Percentiles rank a stretch among this genome's conserved stretches.
These are phyloP conservation scores for Himalopsyche kuldschensis DNA, from an alignment of 2,888 invertebrate genomes.

Conservation along the genomic window DNA sequence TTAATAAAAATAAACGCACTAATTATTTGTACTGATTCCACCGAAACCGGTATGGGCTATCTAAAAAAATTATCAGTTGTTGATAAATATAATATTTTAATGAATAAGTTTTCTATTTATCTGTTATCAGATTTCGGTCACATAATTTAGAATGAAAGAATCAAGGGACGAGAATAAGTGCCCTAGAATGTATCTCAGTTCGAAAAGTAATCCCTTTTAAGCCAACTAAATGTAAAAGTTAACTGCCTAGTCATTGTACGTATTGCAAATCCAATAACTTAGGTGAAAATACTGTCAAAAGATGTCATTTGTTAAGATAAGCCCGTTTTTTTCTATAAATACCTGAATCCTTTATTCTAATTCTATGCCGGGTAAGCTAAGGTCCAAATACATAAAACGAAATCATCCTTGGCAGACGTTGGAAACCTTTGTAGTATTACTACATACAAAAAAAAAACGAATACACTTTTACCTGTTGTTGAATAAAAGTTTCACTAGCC, in stretches of 20 bases:
- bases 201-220: constrained; percentile 17
- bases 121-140: background rate
- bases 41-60: no score
- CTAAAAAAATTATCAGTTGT: no score
- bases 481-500: no score
- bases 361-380: background rate
- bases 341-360: background rate
- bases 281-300: constrained; percentile 36
- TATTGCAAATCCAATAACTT: constrained; percentile 37
- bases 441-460: no score
- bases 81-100: background rate
- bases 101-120: background rate
- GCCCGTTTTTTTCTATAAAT: background rate
- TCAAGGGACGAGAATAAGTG: background rate
- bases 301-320: constrained; percentile 33
- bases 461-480: no score
- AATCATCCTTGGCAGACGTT: background rate
- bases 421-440: background rate
- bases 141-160: background rate
- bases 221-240: constrained; percentile 23
- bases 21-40: no score
- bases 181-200: background rate
- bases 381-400: background rate
- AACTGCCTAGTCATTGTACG: constrained; percentile 26
- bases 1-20: no score